Conservation (phyloP, 2,888 invertebrate species). For the Chloroclystis v-ata region DNA sequence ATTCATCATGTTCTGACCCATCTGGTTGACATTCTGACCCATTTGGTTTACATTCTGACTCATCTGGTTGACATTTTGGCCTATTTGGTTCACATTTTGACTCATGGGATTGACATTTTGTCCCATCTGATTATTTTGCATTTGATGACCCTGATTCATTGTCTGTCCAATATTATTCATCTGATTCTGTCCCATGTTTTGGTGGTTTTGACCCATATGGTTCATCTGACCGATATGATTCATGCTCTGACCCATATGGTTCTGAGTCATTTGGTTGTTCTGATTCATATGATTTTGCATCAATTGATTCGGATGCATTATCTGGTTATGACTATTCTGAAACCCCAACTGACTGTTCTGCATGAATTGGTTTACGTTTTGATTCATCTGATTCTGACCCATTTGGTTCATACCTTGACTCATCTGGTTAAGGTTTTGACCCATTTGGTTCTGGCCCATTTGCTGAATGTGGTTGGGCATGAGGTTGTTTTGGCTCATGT, state of each 20-base stretch:
- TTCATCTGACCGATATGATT: slow-evolving; percentile 27
- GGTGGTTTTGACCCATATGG: slow-evolving; percentile 27
- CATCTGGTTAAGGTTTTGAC: slow-evolving; percentile 40
- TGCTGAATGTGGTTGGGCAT: slow-evolving; percentile 35
- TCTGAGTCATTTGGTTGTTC: slow-evolving; percentile 30
- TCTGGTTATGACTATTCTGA: slow-evolving; percentile 40
- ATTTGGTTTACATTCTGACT: slow-evolving; percentile 46
- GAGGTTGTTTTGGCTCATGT: slow-evolving; percentile 33
- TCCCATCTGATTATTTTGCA: slow-evolving; percentile 24
- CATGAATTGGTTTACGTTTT: slow-evolving; percentile 39
- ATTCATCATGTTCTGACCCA: slow-evolving; percentile 48
- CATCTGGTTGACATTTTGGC: slow-evolving; percentile 59
- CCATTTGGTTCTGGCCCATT: slow-evolving; percentile 41
- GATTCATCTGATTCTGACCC: slow-evolving; percentile 31
- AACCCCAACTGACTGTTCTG: slow-evolving; percentile 36
- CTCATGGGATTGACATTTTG: slow-evolving; percentile 61
- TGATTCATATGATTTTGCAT: slow-evolving; percentile 36
- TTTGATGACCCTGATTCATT: background rate
- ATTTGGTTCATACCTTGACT: slow-evolving; percentile 39
- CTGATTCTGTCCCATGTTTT: slow-evolving; percentile 33
- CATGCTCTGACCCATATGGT: slow-evolving; percentile 19
- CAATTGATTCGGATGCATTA: slow-evolving; percentile 45
- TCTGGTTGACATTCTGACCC: slow-evolving; percentile 57
- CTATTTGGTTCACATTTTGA: slow-evolving; percentile 43
- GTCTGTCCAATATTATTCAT: slow-evolving; percentile 35